Conservation (phyloP, 2,113 vertebrate genomes). For the Aegithalos caudatus region DNA sequence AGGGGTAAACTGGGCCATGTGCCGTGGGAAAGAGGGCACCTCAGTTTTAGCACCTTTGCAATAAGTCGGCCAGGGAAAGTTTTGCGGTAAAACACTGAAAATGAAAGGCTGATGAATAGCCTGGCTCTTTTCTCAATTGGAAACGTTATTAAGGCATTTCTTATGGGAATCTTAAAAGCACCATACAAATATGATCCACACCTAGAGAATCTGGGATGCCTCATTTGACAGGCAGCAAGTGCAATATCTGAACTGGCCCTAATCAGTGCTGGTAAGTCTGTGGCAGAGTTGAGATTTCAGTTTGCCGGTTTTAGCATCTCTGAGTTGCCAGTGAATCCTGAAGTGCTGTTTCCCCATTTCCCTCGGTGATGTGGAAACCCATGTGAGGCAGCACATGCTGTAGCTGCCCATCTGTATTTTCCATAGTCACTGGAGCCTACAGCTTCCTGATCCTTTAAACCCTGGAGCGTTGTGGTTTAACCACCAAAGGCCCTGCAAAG, state of each 20-base stretch:
- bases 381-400: rapidly evolving
- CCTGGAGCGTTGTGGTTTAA: rapidly evolving
- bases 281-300: neutral
- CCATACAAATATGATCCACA: rapidly evolving
- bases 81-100: neutral
- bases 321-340: neutral
- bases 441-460: neutral
- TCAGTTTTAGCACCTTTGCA: neutral
- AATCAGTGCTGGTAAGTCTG: neutral
- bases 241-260: rapidly evolving
- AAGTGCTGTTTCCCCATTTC: neutral
- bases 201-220: neutral
- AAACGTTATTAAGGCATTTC: rapidly evolving
- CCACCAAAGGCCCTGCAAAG: neutral
- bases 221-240: neutral
- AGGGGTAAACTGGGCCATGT: neutral
- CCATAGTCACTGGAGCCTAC: neutral
- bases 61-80: rapidly evolving
- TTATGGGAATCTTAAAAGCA: rapidly evolving
- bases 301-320: rapidly evolving
- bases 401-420: neutral
- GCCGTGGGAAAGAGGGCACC: rapidly evolving
- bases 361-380: neutral
- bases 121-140: neutral
- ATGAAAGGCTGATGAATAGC: neutral